These are phyloP conservation scores for Tiliacea aurago DNA, from an alignment of 2,888 invertebrate genomes.

Conservation along the genomic window DNA sequence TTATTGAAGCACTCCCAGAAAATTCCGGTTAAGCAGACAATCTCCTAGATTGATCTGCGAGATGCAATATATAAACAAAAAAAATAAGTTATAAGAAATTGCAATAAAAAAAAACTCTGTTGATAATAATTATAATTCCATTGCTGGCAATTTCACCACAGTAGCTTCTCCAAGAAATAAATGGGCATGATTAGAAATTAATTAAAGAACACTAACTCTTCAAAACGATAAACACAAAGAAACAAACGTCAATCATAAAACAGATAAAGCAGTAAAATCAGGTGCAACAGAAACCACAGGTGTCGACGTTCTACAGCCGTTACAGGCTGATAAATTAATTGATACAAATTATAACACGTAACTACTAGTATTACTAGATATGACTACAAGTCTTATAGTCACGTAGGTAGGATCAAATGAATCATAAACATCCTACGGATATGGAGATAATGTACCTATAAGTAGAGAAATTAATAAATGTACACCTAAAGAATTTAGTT, in stretches of 20 bases:
- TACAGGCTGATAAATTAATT: slow-evolving; percentile 41
- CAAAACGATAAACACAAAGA: not conserved
- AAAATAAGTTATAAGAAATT: not conserved
- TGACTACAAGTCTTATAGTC: slow-evolving; percentile 47
- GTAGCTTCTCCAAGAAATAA: not conserved
- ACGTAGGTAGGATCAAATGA: slow-evolving; percentile 48
- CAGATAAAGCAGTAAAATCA: slow-evolving; percentile 8
- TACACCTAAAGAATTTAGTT: not conserved
- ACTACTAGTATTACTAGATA: slow-evolving; percentile 34
- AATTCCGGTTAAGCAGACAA: too few species aligned
- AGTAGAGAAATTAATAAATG: slow-evolving; percentile 14
- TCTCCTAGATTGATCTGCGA: too few species aligned
- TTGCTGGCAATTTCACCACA: not conserved
- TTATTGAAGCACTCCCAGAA: too few species aligned
- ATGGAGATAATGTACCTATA: slow-evolving; percentile 16
- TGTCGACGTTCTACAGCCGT: slow-evolving; percentile 1
- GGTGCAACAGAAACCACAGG: slow-evolving; percentile 32
- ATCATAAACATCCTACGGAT: slow-evolving; percentile 25
- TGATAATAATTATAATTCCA: not conserved
- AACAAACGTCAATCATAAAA: not conserved
- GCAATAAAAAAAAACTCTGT: not conserved
- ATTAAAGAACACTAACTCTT: not conserved
- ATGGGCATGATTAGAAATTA: not conserved
- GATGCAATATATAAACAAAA: not conserved
- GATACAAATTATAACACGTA: slow-evolving; percentile 33